Conservation (phyloP, 2,888 invertebrate species). For the Leucophora obtusa region DNA sequence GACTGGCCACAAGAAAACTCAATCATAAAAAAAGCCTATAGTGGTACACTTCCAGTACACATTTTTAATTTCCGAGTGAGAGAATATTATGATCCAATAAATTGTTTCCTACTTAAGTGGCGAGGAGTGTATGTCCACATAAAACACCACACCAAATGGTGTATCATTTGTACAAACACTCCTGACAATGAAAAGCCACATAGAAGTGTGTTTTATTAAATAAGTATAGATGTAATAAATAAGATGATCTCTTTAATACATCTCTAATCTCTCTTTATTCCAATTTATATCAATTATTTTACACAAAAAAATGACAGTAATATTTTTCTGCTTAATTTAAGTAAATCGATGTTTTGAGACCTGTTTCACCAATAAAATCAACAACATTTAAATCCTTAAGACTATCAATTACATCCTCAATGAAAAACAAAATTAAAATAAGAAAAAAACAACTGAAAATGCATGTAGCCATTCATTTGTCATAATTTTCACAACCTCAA, state of each 20-base stretch:
- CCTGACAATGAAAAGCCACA: too few relatives aligned
- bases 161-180: too few relatives aligned
- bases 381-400: constrained; percentile 33
- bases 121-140: too few relatives aligned
- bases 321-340: constrained; percentile 54
- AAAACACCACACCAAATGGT: too few relatives aligned
- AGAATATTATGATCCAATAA: too few relatives aligned
- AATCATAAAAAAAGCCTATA: too few relatives aligned
- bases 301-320: constrained; percentile 41
- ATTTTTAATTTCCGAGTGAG: too few relatives aligned
- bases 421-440: constrained; percentile 12
- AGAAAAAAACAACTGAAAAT: constrained; percentile 7
- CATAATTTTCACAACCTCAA: constrained; percentile 47
- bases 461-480: constrained; percentile 38
- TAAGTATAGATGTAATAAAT: neutral
- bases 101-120: too few relatives aligned
- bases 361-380: constrained; percentile 35
- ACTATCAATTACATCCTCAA: constrained; percentile 40
- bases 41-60: too few relatives aligned
- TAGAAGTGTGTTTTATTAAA: too few relatives aligned
- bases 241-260: constrained; percentile 24
- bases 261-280: constrained; percentile 15
- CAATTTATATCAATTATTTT: constrained; percentile 45
- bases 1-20: too few relatives aligned
- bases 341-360: constrained; percentile 40